A percentile compares a stretch with the other conserved stretches of the same genome.
These are phyloP conservation scores for Chiloscyllium plagiosum DNA, from an alignment of 2,113 vertebrate genomes.

Conservation along the genomic window DNA sequence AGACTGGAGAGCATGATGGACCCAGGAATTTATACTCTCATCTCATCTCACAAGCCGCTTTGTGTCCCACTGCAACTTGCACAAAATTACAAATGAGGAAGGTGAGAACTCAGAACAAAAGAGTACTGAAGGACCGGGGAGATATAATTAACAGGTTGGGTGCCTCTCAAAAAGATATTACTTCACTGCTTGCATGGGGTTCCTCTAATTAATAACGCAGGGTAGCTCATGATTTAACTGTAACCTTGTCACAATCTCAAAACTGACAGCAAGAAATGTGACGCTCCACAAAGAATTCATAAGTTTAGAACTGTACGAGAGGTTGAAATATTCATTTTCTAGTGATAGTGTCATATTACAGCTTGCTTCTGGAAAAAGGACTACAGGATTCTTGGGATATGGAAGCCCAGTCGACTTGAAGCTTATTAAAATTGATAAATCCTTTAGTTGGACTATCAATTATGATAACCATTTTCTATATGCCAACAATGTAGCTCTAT, in stretches of 20 bases:
- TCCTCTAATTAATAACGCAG: neutral
- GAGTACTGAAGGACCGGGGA: neutral
- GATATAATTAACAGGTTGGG: neutral
- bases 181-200: too few relatives aligned
- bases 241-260: neutral
- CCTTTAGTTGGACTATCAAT: neutral
- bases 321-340: neutral
- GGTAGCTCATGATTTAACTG: neutral
- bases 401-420: neutral
- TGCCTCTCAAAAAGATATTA: neutral
- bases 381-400: neutral
- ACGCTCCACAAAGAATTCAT: neutral
- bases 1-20: too few relatives aligned
- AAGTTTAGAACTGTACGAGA: neutral
- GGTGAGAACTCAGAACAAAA: neutral
- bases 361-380: neutral
- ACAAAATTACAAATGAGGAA: neutral
- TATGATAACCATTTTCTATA: neutral
- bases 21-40: too few relatives aligned
- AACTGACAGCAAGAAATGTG: neutral
- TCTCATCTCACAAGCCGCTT: too few relatives aligned
- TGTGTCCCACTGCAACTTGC: too few relatives aligned
- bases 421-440: neutral
- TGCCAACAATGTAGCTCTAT: neutral
- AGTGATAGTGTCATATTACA: neutral